A percentile compares a stretch with the other conserved stretches of the same genome.
Evolutionary conservation across 2,797 vertebrate genomes (phyloP).

Genomic region (Urosaurus nigricauda): DNA sequence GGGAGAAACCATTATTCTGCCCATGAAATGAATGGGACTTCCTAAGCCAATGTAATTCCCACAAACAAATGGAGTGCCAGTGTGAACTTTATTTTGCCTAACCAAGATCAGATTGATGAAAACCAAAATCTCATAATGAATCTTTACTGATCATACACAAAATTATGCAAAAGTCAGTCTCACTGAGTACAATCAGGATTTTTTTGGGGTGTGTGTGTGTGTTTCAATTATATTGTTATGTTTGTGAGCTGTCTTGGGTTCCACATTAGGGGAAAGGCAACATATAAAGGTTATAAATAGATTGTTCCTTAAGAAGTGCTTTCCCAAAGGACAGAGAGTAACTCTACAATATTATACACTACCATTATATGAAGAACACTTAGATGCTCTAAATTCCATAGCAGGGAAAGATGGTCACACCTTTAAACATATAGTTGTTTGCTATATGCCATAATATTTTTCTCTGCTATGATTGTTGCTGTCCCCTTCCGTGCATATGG

Average conservation of each 20-base stretch:
- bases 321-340: background rate
- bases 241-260: too few species aligned
- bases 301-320: background rate
- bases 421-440: background rate
- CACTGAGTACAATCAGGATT: background rate
- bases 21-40: background rate
- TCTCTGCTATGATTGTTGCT: too few species aligned
- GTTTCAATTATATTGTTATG: too few species aligned
- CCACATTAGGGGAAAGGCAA: too few species aligned
- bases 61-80: background rate
- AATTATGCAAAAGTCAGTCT: background rate
- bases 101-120: background rate
- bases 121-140: background rate
- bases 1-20: background rate
- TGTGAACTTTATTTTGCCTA: background rate
- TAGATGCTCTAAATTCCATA: background rate
- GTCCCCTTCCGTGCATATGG: background rate
- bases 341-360: background rate
- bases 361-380: background rate
- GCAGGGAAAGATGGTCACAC: background rate
- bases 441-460: background rate
- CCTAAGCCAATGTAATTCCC: too few species aligned
- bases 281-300: too few species aligned
- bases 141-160: background rate
- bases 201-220: too few species aligned